Percentiles rank a stretch among this genome's conserved stretches.
Conservation (phyloP, 1,140 invertebrate species). For the Notospermus geniculatus region DNA sequence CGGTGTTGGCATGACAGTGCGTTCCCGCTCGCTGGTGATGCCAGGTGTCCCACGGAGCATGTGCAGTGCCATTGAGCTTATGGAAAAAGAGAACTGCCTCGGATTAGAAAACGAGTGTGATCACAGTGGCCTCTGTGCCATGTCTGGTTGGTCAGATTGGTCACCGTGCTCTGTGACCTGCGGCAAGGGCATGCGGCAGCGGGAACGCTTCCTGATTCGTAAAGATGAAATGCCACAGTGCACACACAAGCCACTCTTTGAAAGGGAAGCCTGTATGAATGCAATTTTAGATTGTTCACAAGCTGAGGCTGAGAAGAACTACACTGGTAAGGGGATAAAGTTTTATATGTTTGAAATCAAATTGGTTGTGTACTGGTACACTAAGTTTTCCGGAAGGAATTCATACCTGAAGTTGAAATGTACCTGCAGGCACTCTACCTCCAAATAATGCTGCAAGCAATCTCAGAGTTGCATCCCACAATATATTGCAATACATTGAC, state of each 20-base stretch:
- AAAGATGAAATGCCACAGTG: slow-evolving; percentile 30
- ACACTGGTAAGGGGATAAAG: slow-evolving; percentile 32
- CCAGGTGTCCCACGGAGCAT: slow-evolving; percentile 56
- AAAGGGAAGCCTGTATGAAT: slow-evolving; percentile 44
- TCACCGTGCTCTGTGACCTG: slow-evolving; percentile 65
- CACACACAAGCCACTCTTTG: slow-evolving; percentile 38
- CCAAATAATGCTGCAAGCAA: too few species aligned
- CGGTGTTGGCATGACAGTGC: slow-evolving; percentile 59
- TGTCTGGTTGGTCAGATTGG: slow-evolving; percentile 62
- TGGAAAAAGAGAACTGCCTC: slow-evolving; percentile 54
- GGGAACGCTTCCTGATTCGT: slow-evolving; percentile 43
- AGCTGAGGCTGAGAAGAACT: slow-evolving; percentile 49
- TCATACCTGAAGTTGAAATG: too few species aligned
- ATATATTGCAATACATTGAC: too few species aligned
- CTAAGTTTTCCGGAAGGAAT: too few species aligned
- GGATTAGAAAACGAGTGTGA: slow-evolving; percentile 28
- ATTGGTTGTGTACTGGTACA: too few species aligned
- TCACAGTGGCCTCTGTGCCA: slow-evolving; percentile 47
- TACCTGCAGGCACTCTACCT: too few species aligned
- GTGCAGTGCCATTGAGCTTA: slow-evolving; percentile 50
- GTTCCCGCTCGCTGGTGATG: slow-evolving; percentile 58
- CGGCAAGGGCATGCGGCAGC: slow-evolving; percentile 56
- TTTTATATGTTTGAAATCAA: neutral
- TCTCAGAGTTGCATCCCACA: neutral
- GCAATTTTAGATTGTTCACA: slow-evolving; percentile 40